phyloP scores from a whole-genome alignment of 1,140 invertebrate species.

The Megathymus violae region DNA sequence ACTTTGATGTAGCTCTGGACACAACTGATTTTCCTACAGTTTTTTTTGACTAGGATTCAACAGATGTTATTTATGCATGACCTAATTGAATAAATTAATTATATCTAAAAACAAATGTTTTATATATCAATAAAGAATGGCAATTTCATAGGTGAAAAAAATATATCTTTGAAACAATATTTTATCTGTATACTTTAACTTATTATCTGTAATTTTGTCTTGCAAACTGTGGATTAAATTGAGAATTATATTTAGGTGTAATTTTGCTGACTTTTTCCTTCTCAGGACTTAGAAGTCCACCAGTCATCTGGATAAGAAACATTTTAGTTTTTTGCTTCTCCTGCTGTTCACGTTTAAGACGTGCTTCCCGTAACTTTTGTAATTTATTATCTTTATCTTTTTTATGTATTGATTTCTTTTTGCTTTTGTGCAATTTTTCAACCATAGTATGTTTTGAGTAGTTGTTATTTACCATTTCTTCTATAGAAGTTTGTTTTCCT shows the following conservation, averaged over 20 bases:
- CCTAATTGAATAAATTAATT: too few species aligned
- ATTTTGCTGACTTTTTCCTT: conserved; percentile 62
- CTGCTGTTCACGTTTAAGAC: conserved; percentile 90
- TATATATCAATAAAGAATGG: too few species aligned
- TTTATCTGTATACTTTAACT: background rate
- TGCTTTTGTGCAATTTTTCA: conserved; percentile 79
- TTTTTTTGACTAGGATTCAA: too few species aligned
- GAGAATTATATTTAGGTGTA: conserved; percentile 94
- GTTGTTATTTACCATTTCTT: conserved; percentile 47
- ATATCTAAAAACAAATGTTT: too few species aligned
- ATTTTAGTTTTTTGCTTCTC: conserved; percentile 89
- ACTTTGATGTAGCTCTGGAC: too few species aligned
- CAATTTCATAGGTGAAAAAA: too few species aligned
- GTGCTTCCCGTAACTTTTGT: conserved; percentile 90
- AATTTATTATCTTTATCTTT: conserved; percentile 84
- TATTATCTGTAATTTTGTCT: conserved; percentile 88
- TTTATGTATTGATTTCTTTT: conserved; percentile 69
- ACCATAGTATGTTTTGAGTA: conserved; percentile 55
- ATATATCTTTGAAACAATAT: too few species aligned
- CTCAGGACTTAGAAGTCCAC: conserved; percentile 64
- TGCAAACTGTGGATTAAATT: conserved; percentile 95
- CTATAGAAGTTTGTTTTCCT: conserved; percentile 31
- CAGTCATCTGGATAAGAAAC: conserved; percentile 87
- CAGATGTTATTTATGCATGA: too few species aligned
- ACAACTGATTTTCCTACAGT: too few species aligned